Evolutionary conservation across 1,140 invertebrate genomes (phyloP).

Genomic region (Ridgeia piscesae): DNA sequence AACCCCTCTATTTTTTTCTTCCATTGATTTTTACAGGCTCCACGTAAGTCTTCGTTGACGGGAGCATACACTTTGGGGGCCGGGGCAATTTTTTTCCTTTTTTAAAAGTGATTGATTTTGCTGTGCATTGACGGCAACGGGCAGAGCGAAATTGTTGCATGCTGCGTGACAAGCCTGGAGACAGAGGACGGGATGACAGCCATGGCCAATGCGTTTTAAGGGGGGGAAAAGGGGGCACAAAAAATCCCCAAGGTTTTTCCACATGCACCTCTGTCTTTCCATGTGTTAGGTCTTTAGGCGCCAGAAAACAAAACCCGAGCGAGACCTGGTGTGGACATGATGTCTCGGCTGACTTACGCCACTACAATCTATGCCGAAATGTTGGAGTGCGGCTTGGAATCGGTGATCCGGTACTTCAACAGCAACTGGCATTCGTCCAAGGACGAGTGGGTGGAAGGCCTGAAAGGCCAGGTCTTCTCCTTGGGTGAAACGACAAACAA

Average conservation of each 20-base stretch:
- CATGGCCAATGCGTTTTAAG: neutral
- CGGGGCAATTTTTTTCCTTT: neutral
- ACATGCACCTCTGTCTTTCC: constrained; percentile 5
- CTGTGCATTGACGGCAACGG: constrained; percentile 14
- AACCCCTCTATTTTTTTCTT: neutral
- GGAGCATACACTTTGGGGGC: neutral
- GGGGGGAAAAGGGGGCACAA: constrained; percentile 9
- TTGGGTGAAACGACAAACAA: too few relatives aligned
- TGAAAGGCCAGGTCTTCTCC: too few relatives aligned
- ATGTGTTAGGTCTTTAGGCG: neutral
- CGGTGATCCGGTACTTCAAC: too few relatives aligned
- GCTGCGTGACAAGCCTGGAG: constrained; percentile 10
- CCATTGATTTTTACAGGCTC: neutral
- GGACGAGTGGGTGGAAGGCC: too few relatives aligned
- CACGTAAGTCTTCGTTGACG: constrained; percentile 1
- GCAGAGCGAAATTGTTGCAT: constrained; percentile 10
- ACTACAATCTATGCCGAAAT: too few relatives aligned
- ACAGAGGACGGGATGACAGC: constrained; percentile 9
- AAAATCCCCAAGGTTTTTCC: neutral
- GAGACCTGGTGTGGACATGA: too few relatives aligned
- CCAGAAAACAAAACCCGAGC: too few relatives aligned
- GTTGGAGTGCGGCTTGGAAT: too few relatives aligned
- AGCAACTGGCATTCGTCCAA: too few relatives aligned
- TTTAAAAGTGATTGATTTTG: neutral
- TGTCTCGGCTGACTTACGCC: too few relatives aligned